Conservation (phyloP, 2,113 vertebrate species). For the Gnathonemus longibarbis region DNA sequence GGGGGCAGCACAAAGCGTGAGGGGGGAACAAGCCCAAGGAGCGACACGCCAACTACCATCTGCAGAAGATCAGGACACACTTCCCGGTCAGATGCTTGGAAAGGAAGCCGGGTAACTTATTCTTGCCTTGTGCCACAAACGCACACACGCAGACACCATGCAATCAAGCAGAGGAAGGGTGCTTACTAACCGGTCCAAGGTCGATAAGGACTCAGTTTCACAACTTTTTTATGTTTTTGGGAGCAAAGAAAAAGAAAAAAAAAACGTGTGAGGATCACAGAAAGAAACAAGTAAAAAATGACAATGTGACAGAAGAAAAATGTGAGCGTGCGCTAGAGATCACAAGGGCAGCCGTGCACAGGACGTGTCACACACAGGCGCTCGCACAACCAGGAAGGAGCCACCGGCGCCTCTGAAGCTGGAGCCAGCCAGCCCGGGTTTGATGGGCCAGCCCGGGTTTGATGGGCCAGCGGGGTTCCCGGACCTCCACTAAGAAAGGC, state of each 20-base stretch:
- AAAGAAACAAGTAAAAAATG: slow-evolving; percentile 79
- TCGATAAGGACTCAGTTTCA: slow-evolving; percentile 99
- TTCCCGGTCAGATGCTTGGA: neutral
- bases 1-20: neutral
- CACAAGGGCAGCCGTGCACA: slow-evolving; percentile 60
- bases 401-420: slow-evolving; percentile 7
- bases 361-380: slow-evolving; percentile 29
- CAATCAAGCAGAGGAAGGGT: slow-evolving; percentile 74
- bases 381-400: neutral
- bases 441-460: neutral
- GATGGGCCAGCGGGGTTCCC: neutral
- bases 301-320: slow-evolving; percentile 59
- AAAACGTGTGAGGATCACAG: slow-evolving; percentile 78
- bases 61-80: slow-evolving; percentile 9
- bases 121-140: neutral
- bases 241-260: slow-evolving; percentile 65
- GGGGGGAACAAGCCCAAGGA: neutral
- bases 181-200: slow-evolving; percentile 99
- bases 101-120: neutral
- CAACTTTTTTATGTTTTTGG: slow-evolving; percentile 78
- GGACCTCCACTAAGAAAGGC: neutral
- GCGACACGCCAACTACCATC: neutral
- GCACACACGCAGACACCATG: slow-evolving; percentile 61
- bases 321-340: slow-evolving; percentile 58
- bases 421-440: neutral